Conservation (phyloP, 35 echinoderm and acorn worm species). For the Heliocidaris tuberculata region DNA sequence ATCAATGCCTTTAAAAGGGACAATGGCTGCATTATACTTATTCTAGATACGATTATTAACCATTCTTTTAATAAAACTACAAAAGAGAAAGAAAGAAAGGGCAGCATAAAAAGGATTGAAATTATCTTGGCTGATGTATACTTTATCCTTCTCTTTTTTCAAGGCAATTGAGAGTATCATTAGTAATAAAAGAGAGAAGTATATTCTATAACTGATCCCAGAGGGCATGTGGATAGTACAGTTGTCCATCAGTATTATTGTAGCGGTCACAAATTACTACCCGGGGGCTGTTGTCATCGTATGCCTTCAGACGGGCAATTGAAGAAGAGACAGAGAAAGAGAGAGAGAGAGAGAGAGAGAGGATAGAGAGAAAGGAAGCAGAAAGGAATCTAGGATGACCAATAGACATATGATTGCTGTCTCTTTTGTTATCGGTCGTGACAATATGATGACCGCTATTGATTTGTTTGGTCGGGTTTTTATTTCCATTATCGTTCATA, state of each 20-base stretch:
- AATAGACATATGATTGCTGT: slow-evolving; percentile 16
- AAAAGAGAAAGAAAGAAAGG: not conserved
- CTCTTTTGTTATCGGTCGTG: slow-evolving; percentile 12
- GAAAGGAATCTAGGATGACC: slow-evolving; percentile 18
- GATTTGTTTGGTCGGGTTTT: not conserved
- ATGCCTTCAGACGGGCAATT: not conserved
- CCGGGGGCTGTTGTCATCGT: slow-evolving; percentile 24
- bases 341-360: not conserved
- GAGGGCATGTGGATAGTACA: not conserved
- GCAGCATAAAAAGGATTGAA: not conserved
- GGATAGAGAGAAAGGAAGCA: not conserved
- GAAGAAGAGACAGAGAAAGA: not conserved
- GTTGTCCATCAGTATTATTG: slow-evolving; percentile 45
- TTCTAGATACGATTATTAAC: not conserved
- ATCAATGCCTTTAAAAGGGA: too few species aligned
- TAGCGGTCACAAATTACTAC: slow-evolving; percentile 25
- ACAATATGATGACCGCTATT: slow-evolving; percentile 35
- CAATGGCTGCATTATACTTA: not conserved
- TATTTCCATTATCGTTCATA: not conserved
- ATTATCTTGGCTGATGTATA: not conserved
- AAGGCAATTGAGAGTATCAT: not conserved
- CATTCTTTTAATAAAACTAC: not conserved
- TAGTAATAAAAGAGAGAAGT: not conserved
- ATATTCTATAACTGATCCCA: not conserved
- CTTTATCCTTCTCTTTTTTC: not conserved